Base-by-base conservation (phyloP, 2,797 vertebrate species). In the Balearica regulorum region DNA sequence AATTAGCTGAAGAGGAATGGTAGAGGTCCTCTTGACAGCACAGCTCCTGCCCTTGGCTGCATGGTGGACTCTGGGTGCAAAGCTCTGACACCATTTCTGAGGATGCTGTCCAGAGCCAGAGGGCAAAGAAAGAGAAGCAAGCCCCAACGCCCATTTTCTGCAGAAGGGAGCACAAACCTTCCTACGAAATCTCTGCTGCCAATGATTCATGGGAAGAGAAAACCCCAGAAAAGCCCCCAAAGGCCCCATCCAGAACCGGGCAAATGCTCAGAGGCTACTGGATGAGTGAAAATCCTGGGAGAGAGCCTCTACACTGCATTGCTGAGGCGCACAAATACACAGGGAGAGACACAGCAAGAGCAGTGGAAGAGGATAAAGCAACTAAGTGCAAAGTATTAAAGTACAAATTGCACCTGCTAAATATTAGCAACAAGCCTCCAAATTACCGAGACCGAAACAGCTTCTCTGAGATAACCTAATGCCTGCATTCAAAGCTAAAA, bases 401-500 rank as follows among this genome's bases (percentile, higher is more conserved):
- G 68, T 2, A 66, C 44, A 85, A 80, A 85, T 33, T n/a, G 71
- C 35, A 58, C 51, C 70, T 18, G 39, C 33, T 41, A 60, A 87
- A 83, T 46, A 62, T 70, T 5, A 90, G 41, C 73, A 35, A 69
- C 19, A 17, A 87, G 49, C 10, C 54, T 79, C 79, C 70, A 58
- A 92, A 90, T 72, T 43, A 81, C 80, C 0, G 9, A 46, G 76
- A 83, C 13, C 0, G 1, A 87, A 89, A 33, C 80, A 69, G 51
- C 77, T 72, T 86, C 69, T 83, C 46, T 5, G 18, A 90, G 80
- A 44, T 54, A 93, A 86, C 78, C 82, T 70, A 88, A 61, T 65
- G 78, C 55, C 83, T 78, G 48, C 79, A 53, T 78, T 94, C 72
- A 93, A 57, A 87, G 83, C 66, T 51, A 35, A 29, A 80, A 61